A percentile compares a stretch with the other conserved stretches of the same genome.
Conservation (phyloP, 2,797 vertebrate species). For the Amblyraja radiata region DNA sequence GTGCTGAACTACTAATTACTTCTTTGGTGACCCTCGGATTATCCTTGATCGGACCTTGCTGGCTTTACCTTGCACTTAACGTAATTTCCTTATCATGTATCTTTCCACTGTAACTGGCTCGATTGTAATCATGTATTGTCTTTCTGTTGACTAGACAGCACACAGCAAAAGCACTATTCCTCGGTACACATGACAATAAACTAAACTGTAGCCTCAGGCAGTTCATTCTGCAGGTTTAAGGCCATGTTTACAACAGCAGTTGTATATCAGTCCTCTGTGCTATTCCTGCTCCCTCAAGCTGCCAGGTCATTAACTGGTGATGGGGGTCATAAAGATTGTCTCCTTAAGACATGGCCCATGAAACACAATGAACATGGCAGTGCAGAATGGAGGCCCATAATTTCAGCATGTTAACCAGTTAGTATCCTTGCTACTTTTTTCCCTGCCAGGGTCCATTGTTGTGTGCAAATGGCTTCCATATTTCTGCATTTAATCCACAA, state of each 20-base stretch:
- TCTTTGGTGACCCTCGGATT: no score
- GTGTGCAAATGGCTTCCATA: no score
- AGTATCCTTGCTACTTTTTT: background rate
- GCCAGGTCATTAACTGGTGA: background rate
- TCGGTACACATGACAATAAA: no score
- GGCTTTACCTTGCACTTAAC: no score
- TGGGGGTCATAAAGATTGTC: background rate
- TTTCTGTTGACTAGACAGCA: no score
- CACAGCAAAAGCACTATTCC: no score
- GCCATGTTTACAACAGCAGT: background rate
- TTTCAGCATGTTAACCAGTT: background rate
- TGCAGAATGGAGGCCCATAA: background rate
- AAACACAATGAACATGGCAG: background rate
- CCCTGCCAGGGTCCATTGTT: background rate
- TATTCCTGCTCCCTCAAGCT: background rate
- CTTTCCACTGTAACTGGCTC: no score
- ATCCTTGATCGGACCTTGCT: no score
- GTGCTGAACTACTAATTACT: no score
- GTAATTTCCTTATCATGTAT: no score
- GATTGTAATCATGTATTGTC: no score
- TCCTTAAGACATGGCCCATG: background rate
- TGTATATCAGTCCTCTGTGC: background rate
- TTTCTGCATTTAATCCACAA: no score
- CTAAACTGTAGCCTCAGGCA: background rate
- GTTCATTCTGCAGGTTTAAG: background rate